Conservation (phyloP, 1,140 invertebrate genomes). For the Phymastichus coffea region DNA sequence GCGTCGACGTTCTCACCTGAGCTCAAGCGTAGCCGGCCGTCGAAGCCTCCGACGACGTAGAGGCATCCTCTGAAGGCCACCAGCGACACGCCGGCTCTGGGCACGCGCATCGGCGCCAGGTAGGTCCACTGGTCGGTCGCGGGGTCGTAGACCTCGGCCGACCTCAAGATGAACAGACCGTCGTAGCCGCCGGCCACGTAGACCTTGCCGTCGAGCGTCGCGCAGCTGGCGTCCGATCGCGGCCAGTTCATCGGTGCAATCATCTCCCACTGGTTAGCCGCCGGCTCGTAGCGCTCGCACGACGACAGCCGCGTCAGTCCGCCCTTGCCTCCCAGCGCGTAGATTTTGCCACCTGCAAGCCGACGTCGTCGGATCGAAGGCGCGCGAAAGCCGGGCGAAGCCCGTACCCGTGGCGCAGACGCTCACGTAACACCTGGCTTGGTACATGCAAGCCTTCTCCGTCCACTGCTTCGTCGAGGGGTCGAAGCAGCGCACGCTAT, state of each 20-base stretch:
- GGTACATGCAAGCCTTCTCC: constrained; percentile 73
- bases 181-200: constrained; percentile 78
- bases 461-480: constrained; percentile 65
- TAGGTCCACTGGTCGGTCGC: constrained; percentile 71
- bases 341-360: constrained; percentile 67
- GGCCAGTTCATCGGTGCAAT: constrained; percentile 78
- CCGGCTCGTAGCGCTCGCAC: constrained; percentile 71
- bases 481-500: constrained; percentile 68
- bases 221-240: constrained; percentile 74
- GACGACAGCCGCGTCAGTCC: constrained; percentile 76
- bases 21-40: constrained; percentile 64
- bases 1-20: constrained; percentile 30
- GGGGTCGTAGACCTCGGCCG: constrained; percentile 66
- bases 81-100: constrained; percentile 75
- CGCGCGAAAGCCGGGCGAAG: neutral
- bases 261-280: constrained; percentile 78
- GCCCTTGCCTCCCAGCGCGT: constrained; percentile 87
- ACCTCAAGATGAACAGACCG: constrained; percentile 66
- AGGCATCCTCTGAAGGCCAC: constrained; percentile 68
- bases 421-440: constrained; percentile 74
- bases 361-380: neutral
- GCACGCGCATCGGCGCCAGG: constrained; percentile 73
- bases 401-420: constrained; percentile 67
- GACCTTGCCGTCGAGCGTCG: constrained; percentile 54
- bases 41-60: constrained; percentile 76